Evolutionary conservation across 2,797 vertebrate species (phyloP), one percentile per base, ranked within the genome.

Genomic region (Naso thynnoides): DNA sequence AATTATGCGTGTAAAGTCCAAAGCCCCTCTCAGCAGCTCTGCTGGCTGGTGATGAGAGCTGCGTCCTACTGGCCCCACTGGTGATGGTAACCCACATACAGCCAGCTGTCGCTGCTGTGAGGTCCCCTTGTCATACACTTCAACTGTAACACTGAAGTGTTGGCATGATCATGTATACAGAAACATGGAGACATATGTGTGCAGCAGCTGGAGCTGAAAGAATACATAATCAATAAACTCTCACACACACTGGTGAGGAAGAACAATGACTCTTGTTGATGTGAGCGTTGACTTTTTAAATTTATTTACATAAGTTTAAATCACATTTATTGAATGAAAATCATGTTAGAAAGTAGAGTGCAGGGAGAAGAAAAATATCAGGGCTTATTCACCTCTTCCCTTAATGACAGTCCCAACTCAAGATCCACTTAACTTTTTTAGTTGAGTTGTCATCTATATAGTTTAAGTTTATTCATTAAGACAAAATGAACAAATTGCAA

Each of bases 1-100:
- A 92, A 91, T 90, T 92, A 91, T 83, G 87, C 78, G 76, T 86
- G 89, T 90, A 91, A 93, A 92, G 93, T 93, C 88, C 87, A 88
- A 84, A 79, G 73, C 64, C 76, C 76, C 70, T 83, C 82, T 88
- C 57, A 67, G 82, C 77, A 68, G 80, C 83, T 87, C 82, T 63
- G 79, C 82, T 66, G 68, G 69, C 70, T 83, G 86, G 86, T 89
- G 90, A 82, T 92, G 86, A 91, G 84, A 91, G 89, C 77, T 76
- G 81, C 38, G 42, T 78, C 83, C 78, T 66, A 79, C 67, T 71
- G 76, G 73, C 68, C 57, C 83, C 48, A 79, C 68, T 77, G 71
- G 57, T 48, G 62, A 86, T 56, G 66, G 71, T 81, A 83, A 83
- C 86, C 80, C 84, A 85, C 88, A 87, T 81, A 45, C 50, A 79